Conservation (phyloP, 2,113 vertebrate species). For the Etheostoma cragini region DNA sequence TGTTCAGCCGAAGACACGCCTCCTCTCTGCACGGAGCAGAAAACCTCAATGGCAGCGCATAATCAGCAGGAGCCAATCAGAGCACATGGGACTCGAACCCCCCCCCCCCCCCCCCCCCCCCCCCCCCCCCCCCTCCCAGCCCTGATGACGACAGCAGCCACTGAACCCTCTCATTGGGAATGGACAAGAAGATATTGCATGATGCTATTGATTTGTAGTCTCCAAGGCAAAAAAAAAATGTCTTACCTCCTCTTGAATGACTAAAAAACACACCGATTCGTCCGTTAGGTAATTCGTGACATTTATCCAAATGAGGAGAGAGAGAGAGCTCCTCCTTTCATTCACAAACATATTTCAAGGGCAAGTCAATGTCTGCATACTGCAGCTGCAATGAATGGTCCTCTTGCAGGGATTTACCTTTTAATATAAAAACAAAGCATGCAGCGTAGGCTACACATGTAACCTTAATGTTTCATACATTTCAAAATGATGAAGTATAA, state of each 20-base stretch:
- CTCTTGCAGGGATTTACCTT: background rate
- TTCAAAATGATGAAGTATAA: background rate
- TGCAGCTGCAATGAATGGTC: slow-evolving; percentile 50
- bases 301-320: slow-evolving; percentile 57
- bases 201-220: slow-evolving; percentile 75
- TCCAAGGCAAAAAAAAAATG: slow-evolving; percentile 71
- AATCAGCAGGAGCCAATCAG: slow-evolving; percentile 71
- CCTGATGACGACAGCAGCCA: slow-evolving; percentile 69
- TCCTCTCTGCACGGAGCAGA: slow-evolving; percentile 48
- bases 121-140: background rate
- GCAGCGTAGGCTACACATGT: background rate
- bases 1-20: slow-evolving; percentile 63
- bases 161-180: slow-evolving; percentile 64
- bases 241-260: slow-evolving; percentile 56
- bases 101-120: background rate
- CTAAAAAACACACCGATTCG: slow-evolving; percentile 29
- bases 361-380: slow-evolving; percentile 51
- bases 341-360: slow-evolving; percentile 76
- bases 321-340: slow-evolving; percentile 37
- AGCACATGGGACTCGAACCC: slow-evolving; percentile 31
- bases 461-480: background rate
- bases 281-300: slow-evolving; percentile 54
- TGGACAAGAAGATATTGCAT: slow-evolving; percentile 41
- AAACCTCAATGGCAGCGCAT: slow-evolving; percentile 79
- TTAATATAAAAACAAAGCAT: slow-evolving; percentile 5